Percentiles rank a stretch among this genome's conserved stretches.
Evolutionary conservation across 2,888 invertebrate species (phyloP).

Genomic region (Drosophila testacea): DNA sequence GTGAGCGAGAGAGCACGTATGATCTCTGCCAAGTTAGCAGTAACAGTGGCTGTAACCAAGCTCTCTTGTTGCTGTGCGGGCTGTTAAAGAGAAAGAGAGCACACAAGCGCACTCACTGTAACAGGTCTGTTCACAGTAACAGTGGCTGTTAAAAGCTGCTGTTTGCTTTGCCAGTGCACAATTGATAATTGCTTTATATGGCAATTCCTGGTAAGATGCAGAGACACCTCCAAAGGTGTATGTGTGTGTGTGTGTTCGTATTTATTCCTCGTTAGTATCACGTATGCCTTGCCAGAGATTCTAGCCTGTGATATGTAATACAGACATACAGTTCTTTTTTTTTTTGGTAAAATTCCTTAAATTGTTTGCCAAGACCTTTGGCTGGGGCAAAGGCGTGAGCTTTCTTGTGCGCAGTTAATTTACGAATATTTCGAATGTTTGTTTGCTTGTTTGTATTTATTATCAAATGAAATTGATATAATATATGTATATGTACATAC

Average conservation of each 20-base stretch:
- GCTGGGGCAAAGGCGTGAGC: slow-evolving; percentile 43
- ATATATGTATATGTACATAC: slow-evolving; percentile 11
- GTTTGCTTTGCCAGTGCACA: slow-evolving; percentile 23
- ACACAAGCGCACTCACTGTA: slow-evolving; percentile 3
- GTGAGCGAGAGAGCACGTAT: slow-evolving; percentile 1
- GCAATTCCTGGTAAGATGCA: slow-evolving; percentile 42
- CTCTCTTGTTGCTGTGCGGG: neutral
- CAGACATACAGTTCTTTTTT: slow-evolving; percentile 29
- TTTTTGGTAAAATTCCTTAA: slow-evolving; percentile 51
- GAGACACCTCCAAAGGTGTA: slow-evolving; percentile 13
- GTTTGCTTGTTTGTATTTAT: slow-evolving; percentile 51
- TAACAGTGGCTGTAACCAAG: neutral
- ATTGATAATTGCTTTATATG: slow-evolving; percentile 46
- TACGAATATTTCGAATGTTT: slow-evolving; percentile 46
- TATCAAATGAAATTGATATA: slow-evolving; percentile 52
- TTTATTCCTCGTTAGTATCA: slow-evolving; percentile 28
- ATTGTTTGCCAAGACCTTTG: slow-evolving; percentile 62
- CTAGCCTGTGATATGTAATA: slow-evolving; percentile 52
- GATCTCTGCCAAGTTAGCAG: slow-evolving; percentile 12
- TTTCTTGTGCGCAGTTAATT: slow-evolving; percentile 56
- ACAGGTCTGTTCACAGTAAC: slow-evolving; percentile 13
- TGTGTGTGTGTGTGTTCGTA: slow-evolving; percentile 10
- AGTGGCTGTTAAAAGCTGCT: slow-evolving; percentile 4
- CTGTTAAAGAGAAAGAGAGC: slow-evolving; percentile 3
- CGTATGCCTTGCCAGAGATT: slow-evolving; percentile 48